Base-by-base conservation (phyloP, 2,797 vertebrate genomes). In the Amniataba percoides region DNA sequence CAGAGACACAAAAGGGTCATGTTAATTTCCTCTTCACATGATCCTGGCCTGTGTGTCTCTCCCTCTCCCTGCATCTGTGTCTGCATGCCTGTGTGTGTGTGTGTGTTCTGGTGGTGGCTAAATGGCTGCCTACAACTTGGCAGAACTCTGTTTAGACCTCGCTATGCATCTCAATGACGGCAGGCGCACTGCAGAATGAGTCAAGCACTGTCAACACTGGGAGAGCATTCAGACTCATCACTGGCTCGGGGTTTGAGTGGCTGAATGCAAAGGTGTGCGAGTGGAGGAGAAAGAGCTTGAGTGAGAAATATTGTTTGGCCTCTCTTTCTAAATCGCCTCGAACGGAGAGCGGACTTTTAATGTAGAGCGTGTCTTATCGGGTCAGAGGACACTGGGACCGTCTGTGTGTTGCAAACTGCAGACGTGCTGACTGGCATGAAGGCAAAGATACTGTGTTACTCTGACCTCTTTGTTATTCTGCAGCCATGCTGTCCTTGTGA, bases 141-240 rank as follows among this genome's bases (percentile, higher is more conserved):
- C 92, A 90, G 79, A 78, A 86, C 68, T 87, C 55, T 19, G 42
- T 66, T 75, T 60, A 80, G 84, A 85, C 77, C 84, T 90, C 1
- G 80, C 80, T 82, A 77, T 92, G 91, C 91, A 92, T 95, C 88
- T 92, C 85, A 94, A 93, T 92, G 91, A 92, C 76, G 77, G 81
- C 74, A 86, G 86, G 63, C 84, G 73, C 78, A 83, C 90, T 87
- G 91, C 91, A 86, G 80, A 92, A 85, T 86, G 86, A 89, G 88
- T 87, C 89, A 74, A 88, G 78, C 67, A 55, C 82, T 71, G 81
- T 87, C 86, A 84, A 87, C 80, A 88, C 88, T 71, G 84, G 68
- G 56, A 72, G 74, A 79, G 87, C 73, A 59, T 84, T 91, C 72
- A 86, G 78, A 68, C 67, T 87, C 81, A 64, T 79, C 81, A 9